phyloP scores from a whole-genome alignment of 2,888 invertebrate genomes.

The Baronia brevicornis region DNA sequence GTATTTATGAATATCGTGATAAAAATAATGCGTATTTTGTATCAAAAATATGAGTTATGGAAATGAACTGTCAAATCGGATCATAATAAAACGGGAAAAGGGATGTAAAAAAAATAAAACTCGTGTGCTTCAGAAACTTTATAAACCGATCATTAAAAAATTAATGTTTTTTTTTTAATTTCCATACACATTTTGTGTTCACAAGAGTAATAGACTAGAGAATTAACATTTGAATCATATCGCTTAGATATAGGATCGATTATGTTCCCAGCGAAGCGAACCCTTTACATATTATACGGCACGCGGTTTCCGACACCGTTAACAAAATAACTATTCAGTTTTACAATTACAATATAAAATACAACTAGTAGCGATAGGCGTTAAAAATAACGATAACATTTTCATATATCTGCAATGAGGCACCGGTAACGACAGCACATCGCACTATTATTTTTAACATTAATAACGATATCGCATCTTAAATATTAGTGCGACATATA shows the following conservation, averaged over 20 bases:
- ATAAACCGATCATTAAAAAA: constrained; percentile 70
- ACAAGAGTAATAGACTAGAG: constrained; percentile 73
- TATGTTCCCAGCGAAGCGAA: constrained; percentile 51
- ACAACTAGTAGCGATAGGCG: too few species aligned
- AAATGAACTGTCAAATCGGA: too few species aligned
- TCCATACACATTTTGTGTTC: constrained; percentile 64
- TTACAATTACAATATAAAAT: constrained; percentile 14
- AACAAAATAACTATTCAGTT: constrained; percentile 14
- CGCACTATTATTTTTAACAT: constrained; percentile 42
- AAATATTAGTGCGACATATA: too few species aligned
- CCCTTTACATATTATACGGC: constrained; percentile 20
- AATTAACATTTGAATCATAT: constrained; percentile 65
- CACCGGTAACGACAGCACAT: constrained; percentile 47
- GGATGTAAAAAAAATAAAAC: constrained; percentile 34
- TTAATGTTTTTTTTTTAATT: constrained; percentile 53
- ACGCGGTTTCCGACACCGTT: constrained; percentile 31
- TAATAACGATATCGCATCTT: too few species aligned
- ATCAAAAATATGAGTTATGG: too few species aligned
- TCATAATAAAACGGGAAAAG: neutral
- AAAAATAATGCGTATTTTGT: too few species aligned
- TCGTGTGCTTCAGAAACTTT: constrained; percentile 61
- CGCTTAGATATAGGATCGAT: constrained; percentile 50
- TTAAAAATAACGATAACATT: too few species aligned
- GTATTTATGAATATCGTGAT: too few species aligned
- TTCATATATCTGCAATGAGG: too few species aligned